phyloP scores from a whole-genome alignment of 2,888 invertebrate species.

The Stictocephala bisonia region DNA sequence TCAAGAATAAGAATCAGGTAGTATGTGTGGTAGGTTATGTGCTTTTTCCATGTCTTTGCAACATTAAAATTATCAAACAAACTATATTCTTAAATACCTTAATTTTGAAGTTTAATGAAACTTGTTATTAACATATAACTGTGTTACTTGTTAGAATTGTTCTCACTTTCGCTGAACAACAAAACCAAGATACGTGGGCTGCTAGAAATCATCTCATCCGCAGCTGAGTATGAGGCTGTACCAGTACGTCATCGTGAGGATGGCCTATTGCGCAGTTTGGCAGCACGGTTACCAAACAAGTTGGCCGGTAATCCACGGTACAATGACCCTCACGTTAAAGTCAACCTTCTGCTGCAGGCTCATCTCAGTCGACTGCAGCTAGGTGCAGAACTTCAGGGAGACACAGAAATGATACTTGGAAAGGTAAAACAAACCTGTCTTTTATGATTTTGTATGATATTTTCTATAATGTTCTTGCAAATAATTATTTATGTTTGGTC shows the following conservation, averaged over 20 bases:
- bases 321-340: conserved; percentile 97
- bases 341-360: conserved; percentile 94
- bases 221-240: conserved; percentile 95
- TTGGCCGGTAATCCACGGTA: conserved; percentile 74
- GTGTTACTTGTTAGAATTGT: conserved; percentile 80
- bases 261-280: conserved; percentile 77
- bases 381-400: conserved; percentile 96
- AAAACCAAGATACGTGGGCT: conserved; percentile 98
- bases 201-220: conserved; percentile 97
- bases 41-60: too few species aligned
- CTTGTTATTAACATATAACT: too few species aligned
- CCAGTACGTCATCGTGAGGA: conserved; percentile 97
- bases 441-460: too few species aligned
- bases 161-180: conserved; percentile 94
- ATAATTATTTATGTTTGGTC: neutral
- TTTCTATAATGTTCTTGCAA: conserved; percentile 38
- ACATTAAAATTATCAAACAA: too few species aligned
- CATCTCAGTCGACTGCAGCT: conserved; percentile 94
- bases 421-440: conserved; percentile 66
- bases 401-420: conserved; percentile 90
- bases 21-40: too few species aligned
- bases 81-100: too few species aligned
- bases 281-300: conserved; percentile 73
- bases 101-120: too few species aligned
- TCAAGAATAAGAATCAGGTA: too few species aligned